Conservation (phyloP, 2,888 invertebrate species). For the Leucophenga maculata region DNA sequence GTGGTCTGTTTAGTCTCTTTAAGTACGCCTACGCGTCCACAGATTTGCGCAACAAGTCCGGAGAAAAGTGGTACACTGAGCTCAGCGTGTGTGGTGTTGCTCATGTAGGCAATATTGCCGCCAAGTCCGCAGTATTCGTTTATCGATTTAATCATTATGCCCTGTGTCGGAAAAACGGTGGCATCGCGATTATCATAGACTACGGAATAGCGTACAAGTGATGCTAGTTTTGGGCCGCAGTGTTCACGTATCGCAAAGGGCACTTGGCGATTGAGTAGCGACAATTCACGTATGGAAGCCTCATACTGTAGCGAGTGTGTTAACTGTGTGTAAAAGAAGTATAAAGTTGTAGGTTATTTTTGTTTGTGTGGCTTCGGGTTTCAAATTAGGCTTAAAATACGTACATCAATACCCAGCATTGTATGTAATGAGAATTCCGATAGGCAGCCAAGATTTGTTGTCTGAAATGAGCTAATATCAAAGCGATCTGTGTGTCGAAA, state of each 20-base stretch:
- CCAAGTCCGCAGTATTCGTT: constrained; percentile 90
- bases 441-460: constrained; percentile 83
- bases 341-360: not conserved
- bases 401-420: constrained; percentile 74
- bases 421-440: constrained; percentile 81
- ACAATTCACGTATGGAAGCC: constrained; percentile 85
- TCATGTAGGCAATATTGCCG: constrained; percentile 92
- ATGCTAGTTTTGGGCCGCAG: constrained; percentile 89
- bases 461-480: constrained; percentile 79
- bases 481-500: constrained; percentile 77
- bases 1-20: constrained; percentile 63
- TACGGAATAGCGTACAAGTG: constrained; percentile 85
- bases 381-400: not conserved
- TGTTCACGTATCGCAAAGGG: constrained; percentile 90
- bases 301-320: constrained; percentile 92
- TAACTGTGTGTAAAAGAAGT: constrained; percentile 73
- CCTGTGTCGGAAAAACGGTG: constrained; percentile 83
- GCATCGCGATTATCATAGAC: constrained; percentile 86
- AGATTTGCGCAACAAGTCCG: constrained; percentile 69
- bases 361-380: too few relatives aligned
- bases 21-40: constrained; percentile 67
- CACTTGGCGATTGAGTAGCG: constrained; percentile 80
- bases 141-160: constrained; percentile 80
- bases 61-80: constrained; percentile 78
- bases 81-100: constrained; percentile 85